Evolutionary conservation across 2,797 vertebrate genomes (phyloP).

Genomic region (Lacerta bilineata): DNA sequence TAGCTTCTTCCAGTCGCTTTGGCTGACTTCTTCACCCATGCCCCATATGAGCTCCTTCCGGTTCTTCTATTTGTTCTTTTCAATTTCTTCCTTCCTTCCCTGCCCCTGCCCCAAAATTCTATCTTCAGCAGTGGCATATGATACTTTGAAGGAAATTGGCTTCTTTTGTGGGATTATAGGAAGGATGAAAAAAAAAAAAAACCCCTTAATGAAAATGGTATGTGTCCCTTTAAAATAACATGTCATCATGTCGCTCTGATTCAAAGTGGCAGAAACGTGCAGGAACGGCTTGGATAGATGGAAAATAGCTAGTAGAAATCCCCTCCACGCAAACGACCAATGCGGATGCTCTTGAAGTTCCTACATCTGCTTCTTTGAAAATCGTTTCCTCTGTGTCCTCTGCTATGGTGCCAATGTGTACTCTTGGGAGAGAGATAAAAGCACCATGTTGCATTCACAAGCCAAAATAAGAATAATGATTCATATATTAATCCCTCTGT

Average conservation of each 20-base stretch:
- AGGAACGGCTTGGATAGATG: conserved; percentile 24
- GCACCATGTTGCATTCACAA: conserved; percentile 66
- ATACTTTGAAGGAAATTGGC: conserved; percentile 41
- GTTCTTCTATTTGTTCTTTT: neutral
- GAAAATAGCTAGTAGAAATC: conserved; percentile 52
- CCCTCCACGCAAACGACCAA: conserved; percentile 39
- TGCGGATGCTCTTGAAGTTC: conserved; percentile 61
- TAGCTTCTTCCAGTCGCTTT: neutral
- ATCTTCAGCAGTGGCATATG: conserved; percentile 15
- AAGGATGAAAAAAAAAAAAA: conserved; percentile 30
- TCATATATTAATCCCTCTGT: conserved; percentile 71
- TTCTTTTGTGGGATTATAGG: conserved; percentile 35
- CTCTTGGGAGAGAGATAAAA: conserved; percentile 75
- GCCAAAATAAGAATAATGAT: conserved; percentile 72
- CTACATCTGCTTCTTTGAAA: conserved; percentile 76
- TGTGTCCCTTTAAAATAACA: conserved; percentile 27
- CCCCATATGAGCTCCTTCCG: neutral
- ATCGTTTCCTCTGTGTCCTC: conserved; percentile 72
- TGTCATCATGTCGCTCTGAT: conserved; percentile 18
- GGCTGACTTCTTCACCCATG: neutral
- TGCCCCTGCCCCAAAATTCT: conserved; percentile 25
- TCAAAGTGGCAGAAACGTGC: conserved; percentile 38
- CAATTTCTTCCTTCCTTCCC: neutral
- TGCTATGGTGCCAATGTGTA: conserved; percentile 63
- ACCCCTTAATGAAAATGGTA: conserved; percentile 42